A percentile compares a stretch with the other conserved stretches of the same genome.
Conservation (phyloP, 2,888 invertebrate species). For the Acleris sparsana region DNA sequence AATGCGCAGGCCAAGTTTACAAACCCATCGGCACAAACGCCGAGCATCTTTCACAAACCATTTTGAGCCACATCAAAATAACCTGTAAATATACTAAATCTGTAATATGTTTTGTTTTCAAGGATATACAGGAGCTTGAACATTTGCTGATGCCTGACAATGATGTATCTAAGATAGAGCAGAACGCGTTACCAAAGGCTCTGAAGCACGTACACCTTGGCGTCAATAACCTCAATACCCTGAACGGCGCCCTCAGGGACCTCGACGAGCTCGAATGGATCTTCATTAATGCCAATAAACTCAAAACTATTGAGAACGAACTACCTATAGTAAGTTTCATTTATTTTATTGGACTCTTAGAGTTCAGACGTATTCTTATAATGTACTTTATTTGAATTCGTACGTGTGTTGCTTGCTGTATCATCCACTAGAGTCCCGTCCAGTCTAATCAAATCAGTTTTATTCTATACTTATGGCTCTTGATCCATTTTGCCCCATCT, state of each 20-base stretch:
- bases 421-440: no score
- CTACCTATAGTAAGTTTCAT: constrained; percentile 84
- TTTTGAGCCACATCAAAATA: neutral
- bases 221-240: constrained; percentile 87
- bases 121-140: constrained; percentile 84
- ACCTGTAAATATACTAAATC: neutral
- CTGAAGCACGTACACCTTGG: constrained; percentile 89
- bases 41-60: no score
- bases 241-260: constrained; percentile 91
- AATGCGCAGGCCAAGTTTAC: no score
- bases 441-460: no score
- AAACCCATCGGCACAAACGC: no score
- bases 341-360: neutral
- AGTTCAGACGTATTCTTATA: no score
- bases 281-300: constrained; percentile 90
- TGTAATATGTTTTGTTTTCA: constrained; percentile 36
- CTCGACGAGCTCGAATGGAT: constrained; percentile 89
- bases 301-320: constrained; percentile 89
- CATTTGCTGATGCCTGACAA: constrained; percentile 90
- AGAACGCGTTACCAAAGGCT: constrained; percentile 87
- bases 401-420: no score
- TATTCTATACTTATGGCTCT: no score
- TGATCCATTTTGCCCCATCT: neutral
- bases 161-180: constrained; percentile 88
- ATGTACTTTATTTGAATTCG: no score